phyloP scores from a whole-genome alignment of 2,113 vertebrate species.

The Dipodomys stephensi region DNA sequence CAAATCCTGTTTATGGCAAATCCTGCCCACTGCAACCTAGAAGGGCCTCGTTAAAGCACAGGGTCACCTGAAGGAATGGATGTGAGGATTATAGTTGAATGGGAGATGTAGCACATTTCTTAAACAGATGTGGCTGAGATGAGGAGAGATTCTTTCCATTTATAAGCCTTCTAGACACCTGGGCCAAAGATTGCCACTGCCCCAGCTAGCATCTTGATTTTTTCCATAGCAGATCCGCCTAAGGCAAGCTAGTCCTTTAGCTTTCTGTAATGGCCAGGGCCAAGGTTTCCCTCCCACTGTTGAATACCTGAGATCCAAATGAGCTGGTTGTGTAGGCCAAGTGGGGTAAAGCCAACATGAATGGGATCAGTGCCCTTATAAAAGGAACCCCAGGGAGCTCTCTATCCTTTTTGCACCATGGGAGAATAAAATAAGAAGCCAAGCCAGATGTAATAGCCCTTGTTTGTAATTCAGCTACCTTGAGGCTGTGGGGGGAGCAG shows the following conservation, averaged over 20 bases:
- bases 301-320: background rate
- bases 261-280: background rate
- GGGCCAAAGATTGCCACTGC: no score
- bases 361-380: background rate
- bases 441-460: background rate
- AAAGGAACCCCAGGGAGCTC: background rate
- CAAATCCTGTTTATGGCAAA: background rate
- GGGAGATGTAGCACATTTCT: background rate
- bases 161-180: background rate
- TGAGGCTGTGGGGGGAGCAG: no score
- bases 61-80: background rate
- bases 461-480: background rate
- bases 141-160: background rate
- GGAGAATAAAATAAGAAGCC: background rate
- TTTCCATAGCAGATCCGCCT: background rate
- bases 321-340: no score
- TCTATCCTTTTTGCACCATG: background rate
- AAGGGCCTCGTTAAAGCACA: background rate
- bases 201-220: background rate
- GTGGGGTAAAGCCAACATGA: background rate
- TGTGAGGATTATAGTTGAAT: background rate
- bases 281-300: background rate
- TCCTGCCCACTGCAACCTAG: background rate
- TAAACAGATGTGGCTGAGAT: background rate
- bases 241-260: background rate